These are phyloP conservation scores for Pseudorectes ferrugineus DNA, from an alignment of 2,113 vertebrate species.

Conservation along the genomic window DNA sequence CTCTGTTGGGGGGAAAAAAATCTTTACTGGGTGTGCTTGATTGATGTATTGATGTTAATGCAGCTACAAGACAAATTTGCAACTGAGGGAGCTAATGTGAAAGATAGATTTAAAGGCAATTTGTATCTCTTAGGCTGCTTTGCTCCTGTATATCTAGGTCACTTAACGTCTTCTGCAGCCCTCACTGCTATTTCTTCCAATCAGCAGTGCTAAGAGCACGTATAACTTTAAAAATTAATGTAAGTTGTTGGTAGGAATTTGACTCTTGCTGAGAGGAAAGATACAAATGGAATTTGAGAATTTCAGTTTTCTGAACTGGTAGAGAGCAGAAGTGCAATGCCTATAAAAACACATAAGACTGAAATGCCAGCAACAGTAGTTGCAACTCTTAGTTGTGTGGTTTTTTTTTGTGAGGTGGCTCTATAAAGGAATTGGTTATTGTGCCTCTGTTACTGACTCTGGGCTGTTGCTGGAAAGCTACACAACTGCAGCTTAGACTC, in stretches of 20 bases:
- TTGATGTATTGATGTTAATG: constrained; percentile 43
- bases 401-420: neutral
- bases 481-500: neutral
- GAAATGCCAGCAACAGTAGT: neutral
- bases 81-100: neutral
- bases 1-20: accelerated
- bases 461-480: neutral
- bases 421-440: neutral
- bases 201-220: neutral
- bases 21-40: neutral
- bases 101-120: constrained; percentile 23
- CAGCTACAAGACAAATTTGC: constrained; percentile 1
- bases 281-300: neutral
- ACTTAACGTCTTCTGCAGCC: neutral
- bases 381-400: neutral
- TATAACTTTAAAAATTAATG: constrained; percentile 58
- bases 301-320: neutral
- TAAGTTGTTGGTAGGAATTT: constrained; percentile 14
- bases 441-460: neutral
- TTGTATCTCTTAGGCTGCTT: constrained; percentile 35
- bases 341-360: neutral
- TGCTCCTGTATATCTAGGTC: constrained; percentile 49
- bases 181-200: constrained; percentile 5
- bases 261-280: neutral
- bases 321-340: neutral